Evolutionary conservation across 2,888 invertebrate genomes (phyloP).

Genomic region (Andrena hattorfiana): DNA sequence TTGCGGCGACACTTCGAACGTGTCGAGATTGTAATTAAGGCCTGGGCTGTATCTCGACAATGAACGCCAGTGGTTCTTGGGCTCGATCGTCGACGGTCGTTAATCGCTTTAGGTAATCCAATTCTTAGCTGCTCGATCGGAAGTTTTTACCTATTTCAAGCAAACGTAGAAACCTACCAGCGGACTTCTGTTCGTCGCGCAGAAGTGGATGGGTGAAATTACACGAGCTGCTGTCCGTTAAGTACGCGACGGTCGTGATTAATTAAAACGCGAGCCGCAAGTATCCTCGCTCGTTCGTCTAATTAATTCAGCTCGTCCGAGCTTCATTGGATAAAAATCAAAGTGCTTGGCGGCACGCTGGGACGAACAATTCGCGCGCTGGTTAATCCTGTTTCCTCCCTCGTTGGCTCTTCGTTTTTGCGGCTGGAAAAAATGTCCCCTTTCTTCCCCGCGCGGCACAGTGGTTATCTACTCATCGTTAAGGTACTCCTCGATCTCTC

Average conservation of each 20-base stretch:
- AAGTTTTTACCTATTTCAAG: neutral
- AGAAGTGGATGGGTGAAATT: neutral
- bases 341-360: neutral
- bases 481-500: too few relatives aligned
- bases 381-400: too few relatives aligned
- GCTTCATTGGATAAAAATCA: conserved; percentile 27
- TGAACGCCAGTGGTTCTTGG: conserved; percentile 33
- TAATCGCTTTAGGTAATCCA: neutral
- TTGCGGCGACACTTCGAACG: conserved; percentile 40
- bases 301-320: conserved; percentile 48
- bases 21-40: conserved; percentile 41
- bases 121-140: neutral
- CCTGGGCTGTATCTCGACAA: conserved; percentile 36
- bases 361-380: too few relatives aligned
- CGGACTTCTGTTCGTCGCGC: neutral
- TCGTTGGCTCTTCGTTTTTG: too few relatives aligned
- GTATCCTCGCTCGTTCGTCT: neutral
- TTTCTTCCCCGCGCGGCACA: too few relatives aligned
- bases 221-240: neutral
- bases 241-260: conserved; percentile 8
- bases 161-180: too few relatives aligned
- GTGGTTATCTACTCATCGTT: too few relatives aligned
- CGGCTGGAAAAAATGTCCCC: too few relatives aligned
- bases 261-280: conserved; percentile 31
- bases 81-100: neutral